Conservation (phyloP, 2,113 vertebrate genomes). For the Caretta caretta region DNA sequence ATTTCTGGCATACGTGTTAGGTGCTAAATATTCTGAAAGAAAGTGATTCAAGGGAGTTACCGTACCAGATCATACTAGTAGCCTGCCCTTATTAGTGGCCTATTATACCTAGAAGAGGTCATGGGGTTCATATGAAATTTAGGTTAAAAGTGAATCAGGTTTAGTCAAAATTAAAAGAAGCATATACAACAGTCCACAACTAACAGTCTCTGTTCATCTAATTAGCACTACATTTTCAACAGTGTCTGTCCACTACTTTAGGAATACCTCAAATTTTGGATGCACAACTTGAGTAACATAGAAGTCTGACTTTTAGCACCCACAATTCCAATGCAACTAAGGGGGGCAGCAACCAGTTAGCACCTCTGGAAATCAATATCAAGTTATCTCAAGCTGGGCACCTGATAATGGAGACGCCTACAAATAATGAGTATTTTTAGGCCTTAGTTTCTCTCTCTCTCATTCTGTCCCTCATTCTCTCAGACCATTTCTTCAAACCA, state of each 20-base stretch:
- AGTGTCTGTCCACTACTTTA: background rate
- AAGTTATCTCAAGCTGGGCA: background rate
- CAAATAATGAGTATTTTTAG: background rate
- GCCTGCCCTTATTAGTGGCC: background rate
- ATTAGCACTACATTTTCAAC: background rate
- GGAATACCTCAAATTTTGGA: background rate
- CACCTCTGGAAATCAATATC: background rate
- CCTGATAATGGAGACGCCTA: background rate
- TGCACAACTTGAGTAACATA: background rate
- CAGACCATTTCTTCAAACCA: background rate
- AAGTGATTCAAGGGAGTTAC: constrained; percentile 14
- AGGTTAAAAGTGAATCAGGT: background rate
- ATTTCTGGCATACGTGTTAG: constrained; percentile 7
- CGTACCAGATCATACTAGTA: background rate
- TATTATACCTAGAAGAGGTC: background rate
- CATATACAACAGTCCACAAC: background rate
- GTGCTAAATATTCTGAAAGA: constrained; percentile 1
- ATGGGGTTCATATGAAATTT: background rate
- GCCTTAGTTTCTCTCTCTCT: background rate
- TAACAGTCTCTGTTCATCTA: background rate
- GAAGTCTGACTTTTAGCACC: background rate
- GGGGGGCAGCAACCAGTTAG: background rate
- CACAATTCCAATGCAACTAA: constrained; percentile 9
- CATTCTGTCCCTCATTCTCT: background rate
- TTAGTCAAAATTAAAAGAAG: background rate